Percentiles rank a stretch among this genome's conserved stretches.
Conservation (phyloP, 2,888 invertebrate genomes). For the Pomacea canaliculata region DNA sequence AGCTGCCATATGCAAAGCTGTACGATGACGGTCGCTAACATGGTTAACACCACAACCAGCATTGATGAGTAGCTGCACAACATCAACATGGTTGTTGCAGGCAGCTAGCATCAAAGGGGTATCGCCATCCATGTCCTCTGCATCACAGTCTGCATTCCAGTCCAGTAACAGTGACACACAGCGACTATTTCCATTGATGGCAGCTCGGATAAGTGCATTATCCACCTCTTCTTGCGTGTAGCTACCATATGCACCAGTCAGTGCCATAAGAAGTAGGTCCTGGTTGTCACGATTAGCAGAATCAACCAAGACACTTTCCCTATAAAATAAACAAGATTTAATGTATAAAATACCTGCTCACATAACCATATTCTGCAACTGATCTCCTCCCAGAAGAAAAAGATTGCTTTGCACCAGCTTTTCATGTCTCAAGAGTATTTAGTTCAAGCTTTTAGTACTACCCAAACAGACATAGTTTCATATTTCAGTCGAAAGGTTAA, state of each 20-base stretch:
- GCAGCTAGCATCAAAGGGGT: slow-evolving; percentile 44
- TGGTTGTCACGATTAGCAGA: slow-evolving; percentile 42
- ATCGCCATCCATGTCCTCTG: slow-evolving; percentile 44
- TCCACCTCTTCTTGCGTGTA: slow-evolving; percentile 34
- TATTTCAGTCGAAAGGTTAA: too few species aligned
- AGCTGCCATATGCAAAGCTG: slow-evolving; percentile 23
- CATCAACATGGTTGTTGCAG: slow-evolving; percentile 36
- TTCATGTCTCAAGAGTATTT: too few species aligned
- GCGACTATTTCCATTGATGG: slow-evolving; percentile 32
- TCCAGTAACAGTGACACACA: slow-evolving; percentile 30
- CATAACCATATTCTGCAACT: neutral
- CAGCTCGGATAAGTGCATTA: slow-evolving; percentile 39
- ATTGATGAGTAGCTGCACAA: slow-evolving; percentile 11
- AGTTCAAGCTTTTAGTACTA: too few species aligned
- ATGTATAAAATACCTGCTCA: neutral
- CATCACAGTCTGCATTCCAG: slow-evolving; percentile 38
- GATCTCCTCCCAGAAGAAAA: neutral
- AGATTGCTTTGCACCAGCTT: too few species aligned
- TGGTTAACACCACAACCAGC: slow-evolving; percentile 19
- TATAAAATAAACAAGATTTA: neutral
- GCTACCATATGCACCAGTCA: slow-evolving; percentile 36
- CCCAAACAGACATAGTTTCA: too few species aligned
- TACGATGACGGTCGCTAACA: slow-evolving; percentile 21
- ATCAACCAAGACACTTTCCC: slow-evolving; percentile 32
- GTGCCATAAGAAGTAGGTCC: slow-evolving; percentile 37